phyloP scores from a whole-genome alignment of 2,888 invertebrate species.

The Rhogogaster chlorosoma region DNA sequence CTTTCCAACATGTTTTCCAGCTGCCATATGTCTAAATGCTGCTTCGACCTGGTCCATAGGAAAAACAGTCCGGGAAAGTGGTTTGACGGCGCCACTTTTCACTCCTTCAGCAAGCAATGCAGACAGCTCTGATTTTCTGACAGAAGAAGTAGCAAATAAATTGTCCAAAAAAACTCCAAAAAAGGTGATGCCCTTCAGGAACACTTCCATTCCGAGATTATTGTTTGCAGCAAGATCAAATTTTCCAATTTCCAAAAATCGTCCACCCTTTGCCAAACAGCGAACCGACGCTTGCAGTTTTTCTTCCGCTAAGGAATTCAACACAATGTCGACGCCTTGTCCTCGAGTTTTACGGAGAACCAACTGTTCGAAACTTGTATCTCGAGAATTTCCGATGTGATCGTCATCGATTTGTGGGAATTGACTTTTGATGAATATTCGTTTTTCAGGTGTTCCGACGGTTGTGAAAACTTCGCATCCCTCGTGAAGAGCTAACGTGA shows the following conservation, averaged over 20 bases:
- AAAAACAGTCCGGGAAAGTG: slow-evolving; percentile 84
- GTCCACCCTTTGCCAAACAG: slow-evolving; percentile 82
- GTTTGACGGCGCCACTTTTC: slow-evolving; percentile 84
- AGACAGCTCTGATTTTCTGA: slow-evolving; percentile 80
- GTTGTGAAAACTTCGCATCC: slow-evolving; percentile 81
- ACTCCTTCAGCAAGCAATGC: slow-evolving; percentile 83
- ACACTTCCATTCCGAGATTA: slow-evolving; percentile 83
- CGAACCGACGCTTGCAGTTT: slow-evolving; percentile 88
- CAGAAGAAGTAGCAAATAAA: slow-evolving; percentile 79
- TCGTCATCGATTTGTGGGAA: slow-evolving; percentile 81
- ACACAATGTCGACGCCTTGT: slow-evolving; percentile 92
- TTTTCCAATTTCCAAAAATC: slow-evolving; percentile 93
- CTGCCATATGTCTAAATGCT: slow-evolving; percentile 84
- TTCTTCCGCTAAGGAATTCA: slow-evolving; percentile 96
- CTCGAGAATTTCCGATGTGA: slow-evolving; percentile 93
- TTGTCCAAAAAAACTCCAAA: slow-evolving; percentile 89
- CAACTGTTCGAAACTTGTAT: slow-evolving; percentile 92
- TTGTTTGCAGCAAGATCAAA: slow-evolving; percentile 87
- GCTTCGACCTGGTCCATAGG: slow-evolving; percentile 83
- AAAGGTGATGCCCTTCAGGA: slow-evolving; percentile 87
- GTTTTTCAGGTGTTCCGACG: slow-evolving; percentile 79
- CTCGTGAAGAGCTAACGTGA: slow-evolving; percentile 80
- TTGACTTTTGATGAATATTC: slow-evolving; percentile 78
- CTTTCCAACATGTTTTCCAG: slow-evolving; percentile 92
- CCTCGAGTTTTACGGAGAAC: slow-evolving; percentile 90